Evolutionary conservation across 1,140 invertebrate genomes (phyloP).

Genomic region (Panagrolaimus sp.): DNA sequence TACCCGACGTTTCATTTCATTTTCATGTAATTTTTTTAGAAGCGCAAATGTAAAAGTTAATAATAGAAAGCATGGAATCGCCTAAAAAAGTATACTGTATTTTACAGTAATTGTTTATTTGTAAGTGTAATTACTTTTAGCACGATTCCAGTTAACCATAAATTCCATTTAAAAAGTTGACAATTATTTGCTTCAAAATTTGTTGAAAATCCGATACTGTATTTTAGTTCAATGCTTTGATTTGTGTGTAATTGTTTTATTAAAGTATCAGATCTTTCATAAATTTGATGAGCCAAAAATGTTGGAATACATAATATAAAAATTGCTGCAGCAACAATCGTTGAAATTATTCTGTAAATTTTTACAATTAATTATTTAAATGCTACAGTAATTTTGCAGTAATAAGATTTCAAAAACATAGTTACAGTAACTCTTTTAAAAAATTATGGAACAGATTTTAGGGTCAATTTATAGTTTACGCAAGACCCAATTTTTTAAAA

Average conservation of each 20-base stretch:
- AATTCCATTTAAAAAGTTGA: constrained; percentile 35
- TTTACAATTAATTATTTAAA: no score
- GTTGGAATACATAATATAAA: constrained; percentile 41
- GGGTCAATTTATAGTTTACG: no score
- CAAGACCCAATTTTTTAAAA: no score
- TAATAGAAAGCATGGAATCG: constrained; percentile 37
- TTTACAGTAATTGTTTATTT: not conserved
- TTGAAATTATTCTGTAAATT: constrained; percentile 11
- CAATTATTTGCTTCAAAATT: constrained; percentile 33
- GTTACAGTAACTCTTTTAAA: no score
- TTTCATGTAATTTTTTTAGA: constrained; percentile 30
- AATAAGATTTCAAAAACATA: no score
- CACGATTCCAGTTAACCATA: constrained; percentile 44
- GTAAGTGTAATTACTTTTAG: constrained; percentile 25
- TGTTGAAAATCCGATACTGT: constrained; percentile 1
- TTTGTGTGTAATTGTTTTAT: not conserved
- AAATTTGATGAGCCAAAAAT: constrained; percentile 38
- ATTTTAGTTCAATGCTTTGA: not conserved
- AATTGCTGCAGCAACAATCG: constrained; percentile 26
- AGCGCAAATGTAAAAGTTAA: constrained; percentile 38
- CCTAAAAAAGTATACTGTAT: constrained; percentile 7
- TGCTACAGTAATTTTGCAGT: no score
- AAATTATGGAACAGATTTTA: no score
- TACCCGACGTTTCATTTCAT: constrained; percentile 33
- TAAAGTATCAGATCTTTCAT: not conserved